phyloP scores from a whole-genome alignment of 1,140 invertebrate species.

The Drosophila insularis region DNA sequence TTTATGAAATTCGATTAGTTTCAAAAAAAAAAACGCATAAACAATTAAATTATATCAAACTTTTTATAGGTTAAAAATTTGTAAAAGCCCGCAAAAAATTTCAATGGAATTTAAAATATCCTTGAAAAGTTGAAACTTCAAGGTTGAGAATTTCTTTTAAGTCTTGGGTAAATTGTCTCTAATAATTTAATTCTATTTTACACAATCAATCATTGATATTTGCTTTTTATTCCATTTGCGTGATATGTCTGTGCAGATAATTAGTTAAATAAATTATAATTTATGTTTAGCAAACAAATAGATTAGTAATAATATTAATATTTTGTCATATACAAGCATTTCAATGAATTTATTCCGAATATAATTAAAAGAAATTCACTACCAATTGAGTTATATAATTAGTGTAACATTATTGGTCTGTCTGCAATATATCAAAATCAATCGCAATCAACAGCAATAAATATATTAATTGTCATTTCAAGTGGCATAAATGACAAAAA shows the following conservation, averaged over 20 bases:
- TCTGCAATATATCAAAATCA: constrained; percentile 45
- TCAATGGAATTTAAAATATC: too few relatives aligned
- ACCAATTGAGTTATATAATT: not conserved
- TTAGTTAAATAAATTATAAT: constrained; percentile 40
- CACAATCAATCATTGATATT: not conserved
- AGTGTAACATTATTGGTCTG: not conserved
- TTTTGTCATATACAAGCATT: constrained; percentile 39
- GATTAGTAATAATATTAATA: constrained; percentile 34
- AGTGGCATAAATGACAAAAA: constrained; percentile 43
- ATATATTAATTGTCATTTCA: constrained; percentile 51
- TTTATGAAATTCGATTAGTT: too few relatives aligned
- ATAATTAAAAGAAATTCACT: constrained; percentile 2
- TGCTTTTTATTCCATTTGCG: not conserved
- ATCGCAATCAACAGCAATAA: constrained; percentile 29
- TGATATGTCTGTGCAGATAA: not conserved
- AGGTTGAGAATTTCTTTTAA: not conserved
- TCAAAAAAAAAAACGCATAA: too few relatives aligned
- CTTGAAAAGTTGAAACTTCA: not conserved
- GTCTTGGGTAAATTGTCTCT: not conserved
- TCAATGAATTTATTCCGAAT: not conserved
- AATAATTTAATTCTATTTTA: not conserved
- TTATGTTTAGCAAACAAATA: constrained; percentile 20
- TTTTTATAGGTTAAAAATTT: too few relatives aligned
- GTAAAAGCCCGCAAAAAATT: too few relatives aligned
- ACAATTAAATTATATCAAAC: too few relatives aligned